A percentile compares a stretch with the other conserved stretches of the same genome.
These are phyloP conservation scores for Rousettus leschenaultii DNA, from an alignment of 2,113 vertebrate genomes.

Conservation along the genomic window DNA sequence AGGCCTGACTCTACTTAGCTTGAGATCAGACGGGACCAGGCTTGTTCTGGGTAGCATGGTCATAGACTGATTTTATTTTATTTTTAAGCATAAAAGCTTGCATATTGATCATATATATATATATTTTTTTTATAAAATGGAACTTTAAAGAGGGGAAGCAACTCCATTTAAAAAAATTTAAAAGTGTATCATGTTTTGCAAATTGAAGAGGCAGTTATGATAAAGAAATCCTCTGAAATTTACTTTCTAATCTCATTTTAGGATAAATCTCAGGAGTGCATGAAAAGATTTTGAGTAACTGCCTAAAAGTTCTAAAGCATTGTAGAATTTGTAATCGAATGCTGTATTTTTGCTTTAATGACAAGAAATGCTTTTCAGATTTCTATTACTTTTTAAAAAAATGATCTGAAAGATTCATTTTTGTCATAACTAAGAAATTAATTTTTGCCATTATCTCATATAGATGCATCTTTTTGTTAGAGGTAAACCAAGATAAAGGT, in stretches of 20 bases:
- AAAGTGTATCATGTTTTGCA: not conserved
- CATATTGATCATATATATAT: not conserved
- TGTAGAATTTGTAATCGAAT: slow-evolving; percentile 24
- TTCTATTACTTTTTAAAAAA: not conserved
- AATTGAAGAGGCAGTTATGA: not conserved
- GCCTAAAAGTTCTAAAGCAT: not conserved
- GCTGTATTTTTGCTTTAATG: not conserved
- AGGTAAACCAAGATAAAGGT: not conserved
- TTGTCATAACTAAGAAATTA: slow-evolving; percentile 10
- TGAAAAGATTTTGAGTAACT: slow-evolving; percentile 30
- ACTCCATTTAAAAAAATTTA: slow-evolving; percentile 29
- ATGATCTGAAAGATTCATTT: not conserved
- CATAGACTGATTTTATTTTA: not conserved
- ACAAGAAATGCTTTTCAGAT: not conserved
- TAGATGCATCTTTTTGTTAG: not conserved
- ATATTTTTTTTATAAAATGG: slow-evolving; percentile 6
- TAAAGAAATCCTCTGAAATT: slow-evolving; percentile 28
- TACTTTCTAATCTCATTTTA: slow-evolving; percentile 17
- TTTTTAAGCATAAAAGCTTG: slow-evolving; percentile 30
- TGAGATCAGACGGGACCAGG: too few species aligned
- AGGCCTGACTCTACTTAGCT: too few species aligned
- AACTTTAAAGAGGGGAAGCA: slow-evolving; percentile 23
- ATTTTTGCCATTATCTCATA: slow-evolving; percentile 1
- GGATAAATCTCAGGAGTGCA: not conserved
- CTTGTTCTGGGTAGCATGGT: too few species aligned